Evolutionary conservation across 2,113 vertebrate genomes (phyloP).

Genomic region (Pithys albifrons): DNA sequence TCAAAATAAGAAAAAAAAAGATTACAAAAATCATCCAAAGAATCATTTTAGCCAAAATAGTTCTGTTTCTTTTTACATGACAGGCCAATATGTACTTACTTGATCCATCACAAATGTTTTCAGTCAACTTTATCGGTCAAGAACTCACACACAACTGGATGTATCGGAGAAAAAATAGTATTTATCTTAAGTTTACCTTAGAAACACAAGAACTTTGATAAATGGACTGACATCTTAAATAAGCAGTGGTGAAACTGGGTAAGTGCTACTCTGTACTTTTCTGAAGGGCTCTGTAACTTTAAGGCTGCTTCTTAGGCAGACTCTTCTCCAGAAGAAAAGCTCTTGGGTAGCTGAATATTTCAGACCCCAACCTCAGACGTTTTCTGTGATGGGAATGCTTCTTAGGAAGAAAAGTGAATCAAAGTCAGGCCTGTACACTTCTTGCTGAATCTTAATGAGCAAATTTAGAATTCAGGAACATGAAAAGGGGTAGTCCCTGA

Average conservation of each 20-base stretch:
- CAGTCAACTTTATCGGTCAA: neutral
- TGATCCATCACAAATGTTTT: neutral
- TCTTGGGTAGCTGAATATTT: conserved; percentile 22
- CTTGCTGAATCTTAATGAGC: conserved; percentile 15
- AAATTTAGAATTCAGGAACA: neutral
- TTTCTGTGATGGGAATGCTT: neutral
- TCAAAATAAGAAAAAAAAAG: neutral
- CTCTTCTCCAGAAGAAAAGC: neutral
- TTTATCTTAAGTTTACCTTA: neutral
- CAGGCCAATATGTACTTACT: neutral
- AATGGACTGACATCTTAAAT: neutral
- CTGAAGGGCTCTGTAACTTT: neutral
- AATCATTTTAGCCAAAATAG: neutral
- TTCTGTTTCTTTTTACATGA: neutral
- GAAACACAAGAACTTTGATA: neutral
- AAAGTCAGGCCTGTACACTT: neutral
- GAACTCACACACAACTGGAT: neutral
- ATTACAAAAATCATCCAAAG: neutral
- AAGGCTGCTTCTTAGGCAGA: neutral
- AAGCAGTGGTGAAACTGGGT: neutral
- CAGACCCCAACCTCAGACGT: neutral
- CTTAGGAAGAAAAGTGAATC: neutral
- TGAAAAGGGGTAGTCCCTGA: neutral
- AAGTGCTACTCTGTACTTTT: neutral
- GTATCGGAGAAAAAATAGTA: neutral